These are phyloP conservation scores for Mythimna loreyi DNA, from an alignment of 2,888 invertebrate species.

Conservation along the genomic window DNA sequence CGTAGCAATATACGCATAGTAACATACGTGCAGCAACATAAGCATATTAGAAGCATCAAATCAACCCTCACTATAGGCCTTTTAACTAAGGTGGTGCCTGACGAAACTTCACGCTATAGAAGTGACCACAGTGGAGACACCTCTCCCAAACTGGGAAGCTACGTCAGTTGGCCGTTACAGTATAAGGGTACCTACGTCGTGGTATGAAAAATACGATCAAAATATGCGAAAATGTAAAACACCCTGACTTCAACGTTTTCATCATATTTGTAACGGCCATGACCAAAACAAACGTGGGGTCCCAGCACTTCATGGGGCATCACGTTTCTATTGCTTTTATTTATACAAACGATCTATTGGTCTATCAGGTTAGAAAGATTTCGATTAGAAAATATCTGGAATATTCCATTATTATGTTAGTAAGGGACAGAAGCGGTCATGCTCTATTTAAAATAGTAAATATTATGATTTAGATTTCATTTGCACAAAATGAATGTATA, in stretches of 20 bases:
- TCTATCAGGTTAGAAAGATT: background rate
- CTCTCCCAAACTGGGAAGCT: no score
- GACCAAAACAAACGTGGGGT: slow-evolving; percentile 9
- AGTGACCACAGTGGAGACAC: background rate
- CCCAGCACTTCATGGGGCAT: slow-evolving; percentile 10
- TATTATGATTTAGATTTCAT: background rate
- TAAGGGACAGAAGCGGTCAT: background rate
- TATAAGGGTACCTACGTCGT: no score
- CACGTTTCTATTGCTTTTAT: slow-evolving; percentile 34
- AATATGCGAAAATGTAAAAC: slow-evolving; percentile 1
- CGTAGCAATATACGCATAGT: background rate
- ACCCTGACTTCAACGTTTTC: slow-evolving; percentile 4
- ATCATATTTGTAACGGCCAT: slow-evolving; percentile 9
- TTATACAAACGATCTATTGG: slow-evolving; percentile 18
- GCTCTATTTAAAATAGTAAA: background rate
- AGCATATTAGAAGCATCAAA: no score
- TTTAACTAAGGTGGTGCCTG: background rate
- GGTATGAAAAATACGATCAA: no score
- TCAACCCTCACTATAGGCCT: no score
- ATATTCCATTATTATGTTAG: background rate
- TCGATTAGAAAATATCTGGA: background rate
- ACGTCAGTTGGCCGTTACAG: no score
- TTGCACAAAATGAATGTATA: background rate
- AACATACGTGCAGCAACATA: background rate
- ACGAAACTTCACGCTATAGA: background rate